phyloP scores from a whole-genome alignment of 1,140 invertebrate species.

The Heliconius hewitsoni region DNA sequence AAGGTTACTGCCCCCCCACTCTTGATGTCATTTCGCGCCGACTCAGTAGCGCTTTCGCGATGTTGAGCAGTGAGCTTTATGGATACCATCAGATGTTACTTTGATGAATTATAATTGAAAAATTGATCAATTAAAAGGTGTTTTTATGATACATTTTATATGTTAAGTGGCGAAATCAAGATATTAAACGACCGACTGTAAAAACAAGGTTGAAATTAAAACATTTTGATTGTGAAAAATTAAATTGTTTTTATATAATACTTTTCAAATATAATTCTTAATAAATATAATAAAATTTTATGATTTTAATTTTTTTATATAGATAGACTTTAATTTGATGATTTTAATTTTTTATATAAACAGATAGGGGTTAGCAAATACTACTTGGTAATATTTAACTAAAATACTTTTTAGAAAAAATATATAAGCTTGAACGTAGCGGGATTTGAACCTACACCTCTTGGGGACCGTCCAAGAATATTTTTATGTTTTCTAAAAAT shows the following conservation, averaged over 20 bases:
- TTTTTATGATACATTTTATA: neutral
- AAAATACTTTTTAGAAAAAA: no score
- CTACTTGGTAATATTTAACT: no score
- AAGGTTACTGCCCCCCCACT: slow-evolving; percentile 74
- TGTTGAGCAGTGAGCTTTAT: slow-evolving; percentile 51
- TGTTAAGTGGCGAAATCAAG: slow-evolving; percentile 1
- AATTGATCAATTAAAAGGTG: slow-evolving; percentile 1
- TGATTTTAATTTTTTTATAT: neutral
- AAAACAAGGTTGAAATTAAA: neutral
- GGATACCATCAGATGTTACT: slow-evolving; percentile 46
- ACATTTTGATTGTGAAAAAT: neutral
- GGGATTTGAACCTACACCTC: no score
- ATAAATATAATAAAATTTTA: neutral
- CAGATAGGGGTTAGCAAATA: no score
- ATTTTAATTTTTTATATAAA: no score
- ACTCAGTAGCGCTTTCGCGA: slow-evolving; percentile 72
- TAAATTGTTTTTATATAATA: neutral
- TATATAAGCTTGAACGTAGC: no score
- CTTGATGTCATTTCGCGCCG: slow-evolving; percentile 72
- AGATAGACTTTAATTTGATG: no score
- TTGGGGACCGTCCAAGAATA: no score
- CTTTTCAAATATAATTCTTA: neutral
- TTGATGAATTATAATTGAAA: slow-evolving; percentile 1
- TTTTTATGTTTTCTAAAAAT: no score
- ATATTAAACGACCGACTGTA: neutral